Percentiles rank a stretch among this genome's conserved stretches.
Evolutionary conservation across 1,140 invertebrate species (phyloP).

Genomic region (Trachymyrmex cornetzi): DNA sequence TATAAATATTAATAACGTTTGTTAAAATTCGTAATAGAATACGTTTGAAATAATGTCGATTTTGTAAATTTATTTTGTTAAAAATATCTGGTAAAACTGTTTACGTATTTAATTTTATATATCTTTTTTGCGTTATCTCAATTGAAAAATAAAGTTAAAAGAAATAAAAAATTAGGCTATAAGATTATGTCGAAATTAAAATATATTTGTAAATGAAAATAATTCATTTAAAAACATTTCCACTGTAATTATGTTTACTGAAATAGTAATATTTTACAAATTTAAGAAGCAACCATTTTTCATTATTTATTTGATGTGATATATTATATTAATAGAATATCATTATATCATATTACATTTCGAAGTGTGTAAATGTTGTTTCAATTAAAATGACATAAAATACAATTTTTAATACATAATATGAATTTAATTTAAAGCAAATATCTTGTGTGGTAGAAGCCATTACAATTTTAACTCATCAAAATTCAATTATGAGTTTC

Average conservation of each 20-base stretch:
- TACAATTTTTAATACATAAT: constrained; percentile 1
- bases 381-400: constrained; percentile 29
- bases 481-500: constrained; percentile 33
- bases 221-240: neutral
- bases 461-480: constrained; percentile 30
- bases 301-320: neutral
- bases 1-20: constrained; percentile 48
- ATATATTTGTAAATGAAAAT: constrained; percentile 20
- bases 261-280: constrained; percentile 13
- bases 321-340: constrained; percentile 28
- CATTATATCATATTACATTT: neutral
- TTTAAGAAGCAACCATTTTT: neutral
- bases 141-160: neutral
- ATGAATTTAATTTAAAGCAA: constrained; percentile 18
- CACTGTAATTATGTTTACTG: neutral
- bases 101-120: neutral
- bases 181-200: neutral
- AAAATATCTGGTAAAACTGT: neutral
- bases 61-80: neutral
- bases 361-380: neutral
- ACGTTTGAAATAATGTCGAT: neutral
- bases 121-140: neutral
- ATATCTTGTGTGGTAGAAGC: neutral
- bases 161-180: constrained; percentile 1
- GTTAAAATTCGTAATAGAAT: neutral